Evolutionary conservation across 2,113 vertebrate genomes (phyloP), one percentile per base, ranked within the genome.

Genomic region (Myrmecobius fasciatus): DNA sequence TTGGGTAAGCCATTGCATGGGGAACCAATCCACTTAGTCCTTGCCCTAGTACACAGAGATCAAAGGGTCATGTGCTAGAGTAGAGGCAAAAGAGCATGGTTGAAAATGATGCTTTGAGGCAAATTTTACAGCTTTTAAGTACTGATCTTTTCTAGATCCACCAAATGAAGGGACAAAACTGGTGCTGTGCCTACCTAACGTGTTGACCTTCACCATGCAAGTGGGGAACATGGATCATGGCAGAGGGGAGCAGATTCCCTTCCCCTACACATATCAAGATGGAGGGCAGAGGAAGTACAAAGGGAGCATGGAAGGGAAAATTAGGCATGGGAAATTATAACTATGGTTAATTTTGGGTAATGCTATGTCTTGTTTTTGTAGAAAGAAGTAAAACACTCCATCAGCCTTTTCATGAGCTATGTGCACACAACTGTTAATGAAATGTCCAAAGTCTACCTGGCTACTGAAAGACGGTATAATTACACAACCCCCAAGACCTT

Each of bases 401-500:
- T 99, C 97, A 98, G 98, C 94, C 94, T 92, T 31, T 99, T 99
- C 97, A 99, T 99, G 99, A 91, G 98, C 88, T 98, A 96, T 0
- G 98, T 98, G 95, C 99, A 99, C 92, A 98, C 92, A 0, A 99
- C 98, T 0, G 98, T 98, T 4, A 99, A 99, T 14, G 98, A 99
- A 90, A 98, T 99, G 98, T 99, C 98, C 95, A 98, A 98, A 92
- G 83, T 56, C 46, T 99, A 99, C 97, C 97, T 99, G 96, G 92
- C 98, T 0, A 53, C 89, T 0, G 99, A 99, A 97, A 95, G 98
- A 26, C 98, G 99, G 91, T 99, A 98, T 12, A 99, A 99, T 92
- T 99, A 99, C 36, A 99, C 98, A 91, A 99, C 98, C 0, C 98
- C 98, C 9, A 99, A 99, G 92, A 99, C 98, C 92, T 99, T 99